Evolutionary conservation across 2,797 vertebrate species (phyloP).

Genomic region (Hafferia zeledoni): DNA sequence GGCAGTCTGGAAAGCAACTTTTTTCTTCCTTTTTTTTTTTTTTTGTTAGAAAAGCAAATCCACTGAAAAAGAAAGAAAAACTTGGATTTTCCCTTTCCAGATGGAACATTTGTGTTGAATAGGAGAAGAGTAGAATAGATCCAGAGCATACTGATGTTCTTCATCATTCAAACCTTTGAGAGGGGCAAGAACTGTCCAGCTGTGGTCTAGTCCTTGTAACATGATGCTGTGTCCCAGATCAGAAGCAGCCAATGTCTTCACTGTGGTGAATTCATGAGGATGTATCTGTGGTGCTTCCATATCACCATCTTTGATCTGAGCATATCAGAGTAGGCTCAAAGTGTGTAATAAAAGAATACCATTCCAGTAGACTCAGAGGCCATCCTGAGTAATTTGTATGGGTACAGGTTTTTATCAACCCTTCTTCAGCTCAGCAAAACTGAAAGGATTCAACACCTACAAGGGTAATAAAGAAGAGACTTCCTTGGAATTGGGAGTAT

Average conservation of each 20-base stretch:
- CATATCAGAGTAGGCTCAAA: not conserved
- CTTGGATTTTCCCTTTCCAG: not conserved
- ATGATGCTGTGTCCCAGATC: not conserved
- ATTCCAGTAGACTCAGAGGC: not conserved
- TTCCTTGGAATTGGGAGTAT: not conserved
- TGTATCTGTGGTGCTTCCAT: accelerated
- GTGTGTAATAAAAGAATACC: not conserved
- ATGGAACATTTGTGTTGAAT: not conserved
- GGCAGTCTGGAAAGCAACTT: not conserved
- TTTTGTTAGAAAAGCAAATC: not conserved
- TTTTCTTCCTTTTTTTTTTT: not conserved
- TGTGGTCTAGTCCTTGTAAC: not conserved
- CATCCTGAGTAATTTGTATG: not conserved
- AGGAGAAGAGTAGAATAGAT: not conserved
- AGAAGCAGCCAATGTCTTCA: not conserved
- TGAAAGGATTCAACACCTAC: not conserved
- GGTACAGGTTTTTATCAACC: not conserved
- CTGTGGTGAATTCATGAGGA: not conserved
- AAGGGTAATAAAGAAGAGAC: not conserved
- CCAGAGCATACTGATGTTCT: not conserved
- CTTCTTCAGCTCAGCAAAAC: not conserved
- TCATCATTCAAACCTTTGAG: not conserved
- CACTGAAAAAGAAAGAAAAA: not conserved
- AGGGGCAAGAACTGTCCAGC: not conserved
- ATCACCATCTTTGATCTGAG: not conserved